Conservation (phyloP, 2,113 vertebrate genomes). For the Eonycteris spelaea region DNA sequence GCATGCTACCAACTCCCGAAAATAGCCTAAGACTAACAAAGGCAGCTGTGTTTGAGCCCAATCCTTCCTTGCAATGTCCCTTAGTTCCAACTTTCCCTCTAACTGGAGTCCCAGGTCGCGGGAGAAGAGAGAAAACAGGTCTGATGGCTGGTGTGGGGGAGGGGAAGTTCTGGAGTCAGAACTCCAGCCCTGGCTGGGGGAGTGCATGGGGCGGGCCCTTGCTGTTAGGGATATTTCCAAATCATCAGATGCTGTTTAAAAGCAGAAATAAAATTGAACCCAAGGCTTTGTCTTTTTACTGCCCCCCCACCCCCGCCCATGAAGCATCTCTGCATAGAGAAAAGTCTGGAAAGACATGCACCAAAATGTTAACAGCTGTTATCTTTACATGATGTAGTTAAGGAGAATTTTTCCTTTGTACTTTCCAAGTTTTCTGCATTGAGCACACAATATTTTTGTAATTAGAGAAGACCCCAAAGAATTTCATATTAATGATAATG, state of each 20-base stretch:
- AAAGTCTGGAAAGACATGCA: conserved; percentile 48
- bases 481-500: not conserved
- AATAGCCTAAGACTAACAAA: conserved; percentile 60
- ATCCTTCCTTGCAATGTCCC: not conserved
- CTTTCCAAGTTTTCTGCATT: conserved; percentile 22
- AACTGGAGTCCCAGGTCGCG: conserved; percentile 32
- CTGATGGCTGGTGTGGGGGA: not conserved
- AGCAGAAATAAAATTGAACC: conserved; percentile 73
- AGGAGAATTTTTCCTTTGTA: not conserved
- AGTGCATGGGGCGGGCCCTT: conserved; percentile 40
- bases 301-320: not conserved
- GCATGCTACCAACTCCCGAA: conserved; percentile 61
- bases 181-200: not conserved
- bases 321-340: conserved; percentile 20
- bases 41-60: conserved; percentile 65
- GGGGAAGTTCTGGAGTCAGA: not conserved
- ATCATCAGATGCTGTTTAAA: conserved; percentile 72
- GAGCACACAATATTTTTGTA: conserved; percentile 51
- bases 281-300: conserved; percentile 49
- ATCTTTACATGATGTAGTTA: conserved; percentile 30
- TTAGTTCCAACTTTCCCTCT: not conserved
- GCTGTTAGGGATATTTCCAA: conserved; percentile 55
- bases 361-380: conserved; percentile 58
- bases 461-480: conserved; percentile 11
- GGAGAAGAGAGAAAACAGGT: not conserved